These are phyloP conservation scores for Pseudolaguvia tuberculata DNA, from an alignment of 2,113 vertebrate genomes.

Conservation along the genomic window DNA sequence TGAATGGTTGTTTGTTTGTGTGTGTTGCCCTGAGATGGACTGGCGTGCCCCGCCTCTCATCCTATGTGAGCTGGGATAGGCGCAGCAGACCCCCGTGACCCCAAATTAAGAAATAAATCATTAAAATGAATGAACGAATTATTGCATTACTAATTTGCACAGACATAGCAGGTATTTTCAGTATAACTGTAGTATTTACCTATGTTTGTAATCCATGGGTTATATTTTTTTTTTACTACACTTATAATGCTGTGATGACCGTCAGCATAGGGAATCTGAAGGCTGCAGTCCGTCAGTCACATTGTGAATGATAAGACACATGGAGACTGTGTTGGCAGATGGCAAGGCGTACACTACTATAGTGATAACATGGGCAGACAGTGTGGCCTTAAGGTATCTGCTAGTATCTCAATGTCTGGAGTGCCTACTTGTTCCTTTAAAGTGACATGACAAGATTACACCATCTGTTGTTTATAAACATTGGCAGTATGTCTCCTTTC, in stretches of 20 bases:
- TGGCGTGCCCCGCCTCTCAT: no score
- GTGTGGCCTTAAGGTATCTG: conserved; percentile 11
- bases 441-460: conserved; percentile 7
- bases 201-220: neutral
- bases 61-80: no score
- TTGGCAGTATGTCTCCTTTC: neutral
- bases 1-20: no score
- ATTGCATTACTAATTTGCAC: no score
- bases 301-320: neutral
- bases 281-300: neutral
- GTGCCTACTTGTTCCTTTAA: conserved; percentile 15
- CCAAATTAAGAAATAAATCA: no score
- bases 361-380: conserved; percentile 6
- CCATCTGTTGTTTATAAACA: conserved; percentile 13
- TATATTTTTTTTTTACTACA: no score
- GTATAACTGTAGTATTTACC: neutral
- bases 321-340: neutral
- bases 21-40: no score
- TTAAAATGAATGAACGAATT: no score
- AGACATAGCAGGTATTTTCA: no score
- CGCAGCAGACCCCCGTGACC: no score
- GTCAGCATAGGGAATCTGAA: neutral
- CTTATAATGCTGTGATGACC: neutral
- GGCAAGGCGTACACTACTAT: conserved; percentile 1
- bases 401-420: conserved; percentile 8